Base-by-base conservation (phyloP, 2,113 vertebrate genomes). In the Balaeniceps rex region DNA sequence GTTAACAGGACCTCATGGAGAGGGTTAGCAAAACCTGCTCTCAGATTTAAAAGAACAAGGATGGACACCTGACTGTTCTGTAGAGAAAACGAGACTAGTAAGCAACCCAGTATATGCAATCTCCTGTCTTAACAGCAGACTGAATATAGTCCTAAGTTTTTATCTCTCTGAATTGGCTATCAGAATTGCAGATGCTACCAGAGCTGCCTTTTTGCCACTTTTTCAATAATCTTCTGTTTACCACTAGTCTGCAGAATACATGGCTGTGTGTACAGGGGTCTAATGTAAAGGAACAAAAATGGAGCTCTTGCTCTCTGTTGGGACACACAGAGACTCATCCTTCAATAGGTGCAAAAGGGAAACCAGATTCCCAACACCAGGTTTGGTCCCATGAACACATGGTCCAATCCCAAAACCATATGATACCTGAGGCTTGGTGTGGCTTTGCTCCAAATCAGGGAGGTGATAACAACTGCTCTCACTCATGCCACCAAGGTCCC, bases 181-280 rank as follows among this genome's bases (percentile, higher is more conserved):
- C 28, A 38, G 46, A 90, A 82, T 28, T 64, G 11, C 26, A 92
- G 55, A 29, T 65, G 11, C 29, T 76, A 31, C 52, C 10, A 85
- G 87, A 90, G 11, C 22, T 64, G 26, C n/a, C 34, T 40, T 84
- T 69, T 63, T 54, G 40, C 8, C 26, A 66, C 12, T 46, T 89
- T 71, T 87, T 71, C 52, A 71, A 29, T n/a, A 46, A 29, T 36
- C 19, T 76, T 93, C 42, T 76, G 7, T 69, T 72, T 74, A 40
- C 11, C 75, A 7, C 18, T 79, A 9, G n/a, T 40, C 31, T 78
- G 36, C 33, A 87, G 55, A 94, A 81, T n/a, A 49, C 14, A 33
- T 33, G 10, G 4, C 12, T 87, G 4, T 46, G 19, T 38, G 16
- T 31, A 63, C 29, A 65, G 1, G 0, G 1, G 5, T 78, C 15